A percentile compares a stretch with the other conserved stretches of the same genome.
Evolutionary conservation across 2,888 invertebrate species (phyloP).

Genomic region (Synanthedon myopaeformis): DNA sequence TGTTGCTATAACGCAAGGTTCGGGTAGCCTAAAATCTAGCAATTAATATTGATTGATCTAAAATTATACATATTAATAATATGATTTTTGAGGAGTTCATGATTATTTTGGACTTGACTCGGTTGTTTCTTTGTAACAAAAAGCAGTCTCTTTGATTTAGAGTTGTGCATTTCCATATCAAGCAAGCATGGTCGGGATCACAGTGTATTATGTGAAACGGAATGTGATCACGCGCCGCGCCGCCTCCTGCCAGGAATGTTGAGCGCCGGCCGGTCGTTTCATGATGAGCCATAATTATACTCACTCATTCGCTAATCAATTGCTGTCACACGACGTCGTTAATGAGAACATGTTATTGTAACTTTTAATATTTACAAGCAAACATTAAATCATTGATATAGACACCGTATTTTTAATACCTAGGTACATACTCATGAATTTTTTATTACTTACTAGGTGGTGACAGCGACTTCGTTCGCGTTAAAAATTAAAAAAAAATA

Average conservation of each 20-base stretch:
- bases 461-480: no score
- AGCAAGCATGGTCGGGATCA: background rate
- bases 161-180: background rate
- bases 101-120: no score
- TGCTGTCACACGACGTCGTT: background rate
- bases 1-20: no score
- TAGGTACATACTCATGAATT: background rate
- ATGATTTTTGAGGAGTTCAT: no score
- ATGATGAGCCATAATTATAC: background rate
- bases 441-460: background rate
- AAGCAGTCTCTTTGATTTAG: background rate
- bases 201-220: conserved; percentile 53
- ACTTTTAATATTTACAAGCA: background rate
- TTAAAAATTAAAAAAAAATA: no score
- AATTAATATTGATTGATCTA: no score
- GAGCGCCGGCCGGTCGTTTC: conserved; percentile 2
- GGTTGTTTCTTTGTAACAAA: no score
- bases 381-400: no score
- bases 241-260: conserved; percentile 49
- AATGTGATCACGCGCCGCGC: conserved; percentile 47
- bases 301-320: background rate
- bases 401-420: background rate
- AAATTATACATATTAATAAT: no score
- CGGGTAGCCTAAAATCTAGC: no score
- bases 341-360: background rate